Evolutionary conservation across 2,113 vertebrate genomes (phyloP).

Genomic region (human (Homo sapiens)): GRCh38 chrY:15006001-15006500

Average conservation of each 20-base stretch:
- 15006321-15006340: background rate
- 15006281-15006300: background rate
- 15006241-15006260: background rate
- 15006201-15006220: background rate
- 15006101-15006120: background rate
- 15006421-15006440: fast-evolving
- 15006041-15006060: background rate
- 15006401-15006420: background rate
- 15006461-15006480: background rate
- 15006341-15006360: background rate
- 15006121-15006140: no score
- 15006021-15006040: no score
- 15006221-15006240: background rate
- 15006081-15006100: background rate
- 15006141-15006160: no score
- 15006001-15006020: no score
- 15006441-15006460: background rate
- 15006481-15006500: fast-evolving
- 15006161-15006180: background rate
- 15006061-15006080: background rate
- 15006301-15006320: no score
- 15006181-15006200: background rate
- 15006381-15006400: background rate
- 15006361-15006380: background rate
- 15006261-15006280: background rate